These are phyloP conservation scores for Melanostigma gelatinosum DNA, from an alignment of 2,113 vertebrate species.

Conservation along the genomic window DNA sequence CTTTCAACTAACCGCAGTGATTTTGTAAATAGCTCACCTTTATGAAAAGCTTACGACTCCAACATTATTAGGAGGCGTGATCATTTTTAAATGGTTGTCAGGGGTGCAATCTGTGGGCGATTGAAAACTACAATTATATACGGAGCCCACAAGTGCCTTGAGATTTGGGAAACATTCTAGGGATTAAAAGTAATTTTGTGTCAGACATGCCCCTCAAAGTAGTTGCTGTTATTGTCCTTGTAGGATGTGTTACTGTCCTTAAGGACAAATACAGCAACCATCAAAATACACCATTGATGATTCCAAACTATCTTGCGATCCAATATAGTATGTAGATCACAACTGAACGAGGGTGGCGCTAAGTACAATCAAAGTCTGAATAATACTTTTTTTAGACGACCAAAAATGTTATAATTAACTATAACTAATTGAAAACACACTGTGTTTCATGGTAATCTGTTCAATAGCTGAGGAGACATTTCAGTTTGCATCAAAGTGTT, in stretches of 20 bases:
- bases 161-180: not conserved
- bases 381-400: not conserved
- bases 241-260: not conserved
- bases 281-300: not conserved
- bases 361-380: not conserved
- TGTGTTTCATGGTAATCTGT: not conserved
- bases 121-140: slow-evolving; percentile 1
- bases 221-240: not conserved
- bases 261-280: not conserved
- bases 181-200: not conserved
- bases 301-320: not conserved
- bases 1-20: slow-evolving; percentile 2
- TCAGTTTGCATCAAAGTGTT: not conserved
- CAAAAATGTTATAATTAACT: not conserved
- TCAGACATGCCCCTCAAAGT: not conserved
- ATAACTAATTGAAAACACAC: not conserved
- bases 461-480: not conserved
- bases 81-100: slow-evolving; percentile 15
- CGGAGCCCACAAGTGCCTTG: slow-evolving; percentile 1
- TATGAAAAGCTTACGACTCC: not conserved
- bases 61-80: not conserved
- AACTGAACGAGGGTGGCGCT: not conserved
- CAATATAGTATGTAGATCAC: not conserved
- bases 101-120: not conserved
- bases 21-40: slow-evolving; percentile 16